Evolutionary conservation across 2,888 invertebrate species (phyloP).

Genomic region (Leptinotarsa juncta): DNA sequence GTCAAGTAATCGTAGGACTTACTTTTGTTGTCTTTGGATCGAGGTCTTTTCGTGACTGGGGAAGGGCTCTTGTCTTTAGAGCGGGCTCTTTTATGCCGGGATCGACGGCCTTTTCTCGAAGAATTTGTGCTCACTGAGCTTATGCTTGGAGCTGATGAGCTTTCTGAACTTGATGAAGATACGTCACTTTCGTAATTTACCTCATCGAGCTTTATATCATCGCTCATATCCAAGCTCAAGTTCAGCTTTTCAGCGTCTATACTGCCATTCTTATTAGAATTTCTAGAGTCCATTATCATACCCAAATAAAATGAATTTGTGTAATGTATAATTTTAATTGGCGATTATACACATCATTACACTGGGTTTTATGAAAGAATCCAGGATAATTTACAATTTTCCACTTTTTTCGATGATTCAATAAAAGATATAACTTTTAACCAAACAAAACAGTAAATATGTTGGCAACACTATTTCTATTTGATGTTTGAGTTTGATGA

Average conservation of each 20-base stretch:
- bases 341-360: conserved; percentile 15
- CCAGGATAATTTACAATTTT: background rate
- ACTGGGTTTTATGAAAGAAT: conserved; percentile 10
- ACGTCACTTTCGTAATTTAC: conserved; percentile 90
- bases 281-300: conserved; percentile 62
- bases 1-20: conserved; percentile 88
- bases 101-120: conserved; percentile 68
- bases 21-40: conserved; percentile 64
- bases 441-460: conserved; percentile 23
- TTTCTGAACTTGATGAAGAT: conserved; percentile 81
- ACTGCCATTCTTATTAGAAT: conserved; percentile 62
- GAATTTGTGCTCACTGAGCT: conserved; percentile 82
- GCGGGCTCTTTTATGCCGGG: conserved; percentile 70
- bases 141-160: conserved; percentile 80
- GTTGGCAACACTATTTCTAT: conserved; percentile 19
- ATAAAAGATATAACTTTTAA: conserved; percentile 21
- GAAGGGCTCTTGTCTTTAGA: conserved; percentile 62
- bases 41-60: conserved; percentile 61
- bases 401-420: conserved; percentile 6
- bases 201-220: conserved; percentile 83
- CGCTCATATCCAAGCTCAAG: conserved; percentile 74
- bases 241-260: conserved; percentile 64
- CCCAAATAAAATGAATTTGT: conserved; percentile 23
- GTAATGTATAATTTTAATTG: conserved; percentile 1
- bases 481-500: background rate